Percentiles rank a stretch among this genome's conserved stretches.
These are phyloP conservation scores for Hemicordylus capensis DNA, from an alignment of 2,113 vertebrate genomes.

Conservation along the genomic window DNA sequence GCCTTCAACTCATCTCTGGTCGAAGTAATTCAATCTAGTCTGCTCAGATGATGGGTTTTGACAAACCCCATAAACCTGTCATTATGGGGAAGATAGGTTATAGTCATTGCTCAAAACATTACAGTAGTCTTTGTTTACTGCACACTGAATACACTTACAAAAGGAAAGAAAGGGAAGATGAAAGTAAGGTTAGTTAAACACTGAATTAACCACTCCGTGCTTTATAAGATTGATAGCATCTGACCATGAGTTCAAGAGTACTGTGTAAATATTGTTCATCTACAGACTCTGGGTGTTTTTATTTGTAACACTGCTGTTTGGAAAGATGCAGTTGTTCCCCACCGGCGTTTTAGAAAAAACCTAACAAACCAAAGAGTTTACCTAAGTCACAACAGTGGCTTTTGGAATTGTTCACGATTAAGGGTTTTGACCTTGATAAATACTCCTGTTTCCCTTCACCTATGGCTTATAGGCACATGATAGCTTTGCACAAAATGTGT, in stretches of 20 bases:
- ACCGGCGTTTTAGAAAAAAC: conserved; percentile 15
- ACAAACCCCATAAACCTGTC: conserved; percentile 59
- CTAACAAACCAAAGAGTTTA: conserved; percentile 13
- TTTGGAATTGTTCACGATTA: conserved; percentile 30
- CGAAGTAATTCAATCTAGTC: conserved; percentile 65
- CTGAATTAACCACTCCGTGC: conserved; percentile 42
- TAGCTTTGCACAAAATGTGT: neutral
- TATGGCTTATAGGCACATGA: conserved; percentile 18
- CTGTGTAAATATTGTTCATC: conserved; percentile 41
- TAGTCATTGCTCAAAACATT: conserved; percentile 38
- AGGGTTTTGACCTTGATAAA: conserved; percentile 41
- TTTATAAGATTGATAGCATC: conserved; percentile 36
- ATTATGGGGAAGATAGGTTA: conserved; percentile 65
- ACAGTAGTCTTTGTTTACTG: conserved; percentile 46
- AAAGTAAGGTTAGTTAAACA: conserved; percentile 59
- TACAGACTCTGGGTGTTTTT: conserved; percentile 6
- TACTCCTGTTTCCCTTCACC: conserved; percentile 33
- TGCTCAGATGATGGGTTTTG: conserved; percentile 56
- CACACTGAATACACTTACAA: conserved; percentile 2
- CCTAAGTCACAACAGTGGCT: neutral
- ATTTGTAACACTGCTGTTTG: neutral
- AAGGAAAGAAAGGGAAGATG: conserved; percentile 46
- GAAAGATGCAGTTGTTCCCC: conserved; percentile 2
- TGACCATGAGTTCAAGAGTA: conserved; percentile 31
- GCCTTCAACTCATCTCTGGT: conserved; percentile 37